Base-by-base conservation (phyloP, 2,888 invertebrate genomes). In the Eupithecia exiguata region DNA sequence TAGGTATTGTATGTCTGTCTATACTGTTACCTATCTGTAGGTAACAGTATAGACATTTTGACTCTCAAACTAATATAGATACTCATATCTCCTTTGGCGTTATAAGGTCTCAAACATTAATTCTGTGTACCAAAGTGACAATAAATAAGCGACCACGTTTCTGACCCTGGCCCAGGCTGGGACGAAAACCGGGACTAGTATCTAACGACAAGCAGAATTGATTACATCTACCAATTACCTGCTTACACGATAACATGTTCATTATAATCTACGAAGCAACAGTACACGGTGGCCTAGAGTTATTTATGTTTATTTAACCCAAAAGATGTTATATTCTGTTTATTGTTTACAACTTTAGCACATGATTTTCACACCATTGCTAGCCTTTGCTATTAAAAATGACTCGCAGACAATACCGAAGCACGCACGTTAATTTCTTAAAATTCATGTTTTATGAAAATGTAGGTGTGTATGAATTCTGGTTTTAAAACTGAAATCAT, bases 141-240 rank as follows among this genome's bases (percentile, higher is more conserved):
- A 71, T 78, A 78, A 79, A 76, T 79, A 74, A 75, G 72, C 65
- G 68, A 72, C 70, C 79, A 80, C 78, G 79, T 76, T 77, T 63
- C 73, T 78, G 77, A 79, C 79, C 80, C 78, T 72, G 77, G 77
- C 74, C 78, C 69, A 66, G 38, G 73, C 69, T 65, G 71, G 43
- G 30, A 75, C 67, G 63, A 61, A 68, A 62, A 62, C 70, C 38
- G 49, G 65, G 53, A 72, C 62, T 46, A 14, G 43, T 36, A 61
- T 36, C 70, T 58, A 68, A 73, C 72, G 72, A 75, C 75, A 75
- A 65, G 70, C 62, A 38, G 71, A 72, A 75, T 75, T 72, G 75
- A 75, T 75, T 69, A 69, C 70, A 73, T 73, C 72, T 70, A 66
- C 75, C 75, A 72, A 72, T 75, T 72, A 75, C 66, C 25, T 69